Base-by-base conservation (phyloP, 2,888 invertebrate species). In the Netelia inedita region DNA sequence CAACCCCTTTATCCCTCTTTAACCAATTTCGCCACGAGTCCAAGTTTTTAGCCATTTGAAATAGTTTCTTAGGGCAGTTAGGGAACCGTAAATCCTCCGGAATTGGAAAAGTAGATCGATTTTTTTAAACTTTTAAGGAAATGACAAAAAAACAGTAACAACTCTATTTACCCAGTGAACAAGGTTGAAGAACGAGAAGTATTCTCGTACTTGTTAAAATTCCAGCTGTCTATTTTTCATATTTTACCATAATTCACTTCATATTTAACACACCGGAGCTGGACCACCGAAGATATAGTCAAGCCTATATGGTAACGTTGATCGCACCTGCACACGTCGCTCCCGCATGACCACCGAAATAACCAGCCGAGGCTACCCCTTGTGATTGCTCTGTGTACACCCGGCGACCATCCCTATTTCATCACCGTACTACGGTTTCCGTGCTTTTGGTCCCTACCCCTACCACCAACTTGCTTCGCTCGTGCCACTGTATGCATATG, bases 401-500 rank as follows among this genome's bases (percentile, higher is more conserved):
- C 43, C 50, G 16, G 55, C 23, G 43, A 57, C 53, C 53, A 73
- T 65, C 82, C 78, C 79, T 57, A 61, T 83, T 74, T 83, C 82
- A 83, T 79, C 73, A 43, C 66, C 19, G 28, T 46, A n/a, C 35
- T 55, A 19, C 66, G 16, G 57, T 53, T 72, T 19, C 75, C 28
- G 28, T 35, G 21, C 71, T 63, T 71, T 76, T 65, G 66, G 55
- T 78, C 23, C 68, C 43, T 19, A 53, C 66, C 35, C 69, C 53
- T 53, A n/a, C 61, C 10, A 3, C 21, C 23, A 21, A 63, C 19
- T 57, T 16, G 57, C n/a, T 0, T 19, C 46, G 19, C 69, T 74
- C 83, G 46, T 75, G 53, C 43, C 66, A 35, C 50, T 71, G 59
- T 66, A 83, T 83, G 83, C 83, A 83, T 79, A 83, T 83, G 83